A percentile compares a stretch with the other conserved stretches of the same genome.
Evolutionary conservation across 2,113 vertebrate genomes (phyloP).

Genomic region (Trematomus loennbergii): DNA sequence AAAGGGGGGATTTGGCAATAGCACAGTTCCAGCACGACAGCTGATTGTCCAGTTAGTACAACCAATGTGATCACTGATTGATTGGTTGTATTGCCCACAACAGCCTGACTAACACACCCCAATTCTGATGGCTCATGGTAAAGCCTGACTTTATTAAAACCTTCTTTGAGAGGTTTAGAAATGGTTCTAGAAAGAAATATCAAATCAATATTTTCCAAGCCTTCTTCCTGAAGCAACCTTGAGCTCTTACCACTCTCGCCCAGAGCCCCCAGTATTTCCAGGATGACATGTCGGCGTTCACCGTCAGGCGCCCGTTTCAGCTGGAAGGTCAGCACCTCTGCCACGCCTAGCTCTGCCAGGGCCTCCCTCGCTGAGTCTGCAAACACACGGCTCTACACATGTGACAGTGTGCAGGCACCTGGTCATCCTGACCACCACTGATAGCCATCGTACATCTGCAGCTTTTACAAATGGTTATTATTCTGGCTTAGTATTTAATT

Average conservation of each 20-base stretch:
- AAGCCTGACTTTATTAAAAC: neutral
- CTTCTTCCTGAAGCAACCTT: neutral
- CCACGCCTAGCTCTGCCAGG: constrained; percentile 83
- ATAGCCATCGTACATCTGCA: neutral
- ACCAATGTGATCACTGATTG: neutral
- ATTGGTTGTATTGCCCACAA: too few relatives aligned
- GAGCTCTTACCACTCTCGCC: constrained; percentile 87
- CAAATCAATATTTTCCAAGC: neutral
- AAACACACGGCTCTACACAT: constrained; percentile 14
- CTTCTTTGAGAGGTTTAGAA: neutral
- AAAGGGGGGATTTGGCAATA: too few relatives aligned
- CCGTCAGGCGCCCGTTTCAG: constrained; percentile 86
- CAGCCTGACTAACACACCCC: too few relatives aligned
- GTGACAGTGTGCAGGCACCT: neutral
- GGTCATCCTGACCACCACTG: neutral
- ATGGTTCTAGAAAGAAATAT: neutral
- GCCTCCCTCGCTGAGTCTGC: constrained; percentile 88
- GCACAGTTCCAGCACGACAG: neutral
- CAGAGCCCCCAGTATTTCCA: constrained; percentile 89
- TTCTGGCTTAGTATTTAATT: too few relatives aligned
- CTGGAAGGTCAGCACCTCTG: constrained; percentile 86
- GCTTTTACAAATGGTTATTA: neutral
- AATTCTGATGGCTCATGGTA: neutral
- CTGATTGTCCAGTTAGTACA: neutral
- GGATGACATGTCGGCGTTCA: constrained; percentile 89